phyloP scores from a whole-genome alignment of 2,113 vertebrate species.

The Balaeniceps rex region DNA sequence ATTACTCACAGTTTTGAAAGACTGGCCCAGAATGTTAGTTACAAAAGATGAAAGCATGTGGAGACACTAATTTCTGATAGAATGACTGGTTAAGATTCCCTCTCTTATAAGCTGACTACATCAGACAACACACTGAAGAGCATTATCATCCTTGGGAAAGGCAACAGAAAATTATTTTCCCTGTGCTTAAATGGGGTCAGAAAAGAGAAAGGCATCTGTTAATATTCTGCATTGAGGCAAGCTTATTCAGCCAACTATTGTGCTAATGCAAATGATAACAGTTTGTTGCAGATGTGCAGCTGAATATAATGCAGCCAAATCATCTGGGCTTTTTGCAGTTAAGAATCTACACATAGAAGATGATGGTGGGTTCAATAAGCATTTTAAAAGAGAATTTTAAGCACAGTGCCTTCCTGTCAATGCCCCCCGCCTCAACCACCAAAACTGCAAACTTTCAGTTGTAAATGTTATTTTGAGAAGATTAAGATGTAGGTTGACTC shows the following conservation, averaged over 20 bases:
- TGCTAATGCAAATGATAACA: not conserved
- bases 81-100: not conserved
- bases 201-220: not conserved
- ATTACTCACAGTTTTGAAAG: not conserved
- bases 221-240: not conserved
- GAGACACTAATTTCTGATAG: not conserved
- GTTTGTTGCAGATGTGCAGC: slow-evolving; percentile 25
- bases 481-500: not conserved
- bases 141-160: not conserved
- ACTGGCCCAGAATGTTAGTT: not conserved
- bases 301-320: not conserved
- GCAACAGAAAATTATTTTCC: not conserved
- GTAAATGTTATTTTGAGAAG: not conserved
- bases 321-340: not conserved
- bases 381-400: not conserved
- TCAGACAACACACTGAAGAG: not conserved
- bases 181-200: not conserved
- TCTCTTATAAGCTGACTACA: not conserved
- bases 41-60: not conserved
- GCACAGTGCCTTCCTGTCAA: not conserved
- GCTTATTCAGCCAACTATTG: not conserved
- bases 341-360: not conserved
- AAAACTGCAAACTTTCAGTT: not conserved
- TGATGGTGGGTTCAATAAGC: not conserved
- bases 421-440: not conserved